These are phyloP conservation scores for Euzophera pinguis DNA, from an alignment of 2,888 invertebrate species.

Conservation along the genomic window DNA sequence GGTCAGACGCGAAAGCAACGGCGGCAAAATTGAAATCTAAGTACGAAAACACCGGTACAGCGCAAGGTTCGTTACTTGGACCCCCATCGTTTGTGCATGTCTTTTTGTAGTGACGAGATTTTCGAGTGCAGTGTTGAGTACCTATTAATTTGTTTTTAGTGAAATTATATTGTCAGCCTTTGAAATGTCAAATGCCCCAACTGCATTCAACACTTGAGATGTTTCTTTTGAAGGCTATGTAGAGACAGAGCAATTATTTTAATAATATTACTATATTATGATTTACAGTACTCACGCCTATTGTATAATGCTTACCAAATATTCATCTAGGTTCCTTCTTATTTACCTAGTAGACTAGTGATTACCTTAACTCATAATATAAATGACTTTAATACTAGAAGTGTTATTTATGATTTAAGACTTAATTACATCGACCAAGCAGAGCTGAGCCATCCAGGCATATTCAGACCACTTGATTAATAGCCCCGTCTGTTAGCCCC, in stretches of 20 bases:
- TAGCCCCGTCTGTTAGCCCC: background rate
- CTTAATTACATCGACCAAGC: background rate
- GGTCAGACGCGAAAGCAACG: constrained; percentile 69
- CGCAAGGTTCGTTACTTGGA: constrained; percentile 62
- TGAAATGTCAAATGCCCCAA: no score
- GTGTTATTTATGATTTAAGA: background rate
- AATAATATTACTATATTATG: no score
- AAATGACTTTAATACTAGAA: background rate
- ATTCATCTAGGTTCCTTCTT: no score
- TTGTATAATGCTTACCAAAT: no score
- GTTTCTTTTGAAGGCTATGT: no score
- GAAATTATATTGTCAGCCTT: no score
- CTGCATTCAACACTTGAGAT: no score
- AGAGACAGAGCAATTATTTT: no score
- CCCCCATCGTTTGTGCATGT: constrained; percentile 18
- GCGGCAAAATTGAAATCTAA: constrained; percentile 74
- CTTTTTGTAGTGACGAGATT: background rate
- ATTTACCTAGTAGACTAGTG: background rate
- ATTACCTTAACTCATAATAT: background rate
- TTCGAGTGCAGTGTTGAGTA: background rate
- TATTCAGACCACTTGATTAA: background rate
- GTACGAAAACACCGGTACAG: constrained; percentile 71
- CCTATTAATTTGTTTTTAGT: no score
- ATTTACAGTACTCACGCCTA: no score
- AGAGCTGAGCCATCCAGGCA: background rate